Evolutionary conservation across 2,888 invertebrate species (phyloP), one percentile per base, ranked within the genome.

Genomic region (Theristus sp.): DNA sequence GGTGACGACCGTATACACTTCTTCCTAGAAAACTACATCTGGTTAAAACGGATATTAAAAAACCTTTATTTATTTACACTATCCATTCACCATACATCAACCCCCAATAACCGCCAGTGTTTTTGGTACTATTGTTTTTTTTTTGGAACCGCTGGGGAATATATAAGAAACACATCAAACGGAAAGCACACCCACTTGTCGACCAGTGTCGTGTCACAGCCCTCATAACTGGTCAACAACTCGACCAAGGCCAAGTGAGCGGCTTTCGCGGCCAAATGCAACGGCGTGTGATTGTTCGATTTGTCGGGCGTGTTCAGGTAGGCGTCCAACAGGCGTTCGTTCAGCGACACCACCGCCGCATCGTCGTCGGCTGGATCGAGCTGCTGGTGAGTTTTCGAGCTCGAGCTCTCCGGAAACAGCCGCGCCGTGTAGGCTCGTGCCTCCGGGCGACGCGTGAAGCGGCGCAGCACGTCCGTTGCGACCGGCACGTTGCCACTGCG

Each of bases 301-400:
- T 63, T 65, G 59, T 66, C 66, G 22, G 66, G 65, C 26, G 61
- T 63, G 59, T 67, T 67, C 49, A 66, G 38, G 25, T 63, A 63
- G 10, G 58, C 56, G 54, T 64, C 63, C 24, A 64, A 29, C 24
- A 63, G 57, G 13, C 59, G 60, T 38, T 28, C 53, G 22, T 26
- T 27, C 22, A 31, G 13, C n/a, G 49, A n/a, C n/a, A n/a, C n/a
- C n/a, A n/a, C n/a, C n/a, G n/a, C n/a, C n/a, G n/a, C n/a, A n/a
- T n/a, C n/a, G n/a, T n/a, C n/a, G n/a, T n/a, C 6, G 6, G 56
- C 6, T 30, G n/a, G 13, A 10, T 22, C 29, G 22, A 17, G 13
- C n/a, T n/a, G n/a, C n/a, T n/a, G n/a, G n/a, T n/a, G n/a, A n/a
- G n/a, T 38, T 38, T 38, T 20, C 20, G 38, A 38, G 38, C 38